Conservation (phyloP, 2,888 invertebrate genomes). For the Acronicta leporina region DNA sequence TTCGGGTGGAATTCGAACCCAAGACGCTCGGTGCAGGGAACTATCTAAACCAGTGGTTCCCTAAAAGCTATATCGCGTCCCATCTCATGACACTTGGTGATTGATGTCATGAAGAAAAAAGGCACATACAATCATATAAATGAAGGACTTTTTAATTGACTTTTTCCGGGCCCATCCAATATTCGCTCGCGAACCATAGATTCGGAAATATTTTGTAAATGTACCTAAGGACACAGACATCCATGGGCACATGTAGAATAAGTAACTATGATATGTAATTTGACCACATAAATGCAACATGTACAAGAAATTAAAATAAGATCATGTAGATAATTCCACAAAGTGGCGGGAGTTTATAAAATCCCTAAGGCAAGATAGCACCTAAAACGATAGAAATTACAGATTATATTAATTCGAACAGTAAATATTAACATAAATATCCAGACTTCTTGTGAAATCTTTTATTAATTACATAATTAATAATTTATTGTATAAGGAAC, state of each 20-base stretch:
- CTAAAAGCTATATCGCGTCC: too few relatives aligned
- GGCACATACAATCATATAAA: too few relatives aligned
- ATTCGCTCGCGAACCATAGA: too few relatives aligned
- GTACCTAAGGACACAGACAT: neutral
- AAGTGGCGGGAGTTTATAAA: neutral
- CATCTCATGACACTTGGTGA: too few relatives aligned
- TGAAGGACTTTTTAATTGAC: too few relatives aligned
- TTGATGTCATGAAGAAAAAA: too few relatives aligned
- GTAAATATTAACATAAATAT: slow-evolving; percentile 17
- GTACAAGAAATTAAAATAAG: slow-evolving; percentile 7
- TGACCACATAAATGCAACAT: slow-evolving; percentile 30
- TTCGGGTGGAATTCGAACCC: too few relatives aligned
- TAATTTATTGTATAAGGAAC: slow-evolving; percentile 7
- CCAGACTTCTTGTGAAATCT: slow-evolving; percentile 15
- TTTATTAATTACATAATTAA: too few relatives aligned
- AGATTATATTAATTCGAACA: slow-evolving; percentile 8
- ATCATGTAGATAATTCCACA: slow-evolving; percentile 1
- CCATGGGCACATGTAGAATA: too few relatives aligned
- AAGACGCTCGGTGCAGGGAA: too few relatives aligned
- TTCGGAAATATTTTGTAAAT: neutral
- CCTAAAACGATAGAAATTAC: slow-evolving; percentile 7
- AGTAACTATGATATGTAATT: slow-evolving; percentile 15
- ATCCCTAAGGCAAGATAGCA: slow-evolving; percentile 27
- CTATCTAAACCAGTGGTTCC: too few relatives aligned
- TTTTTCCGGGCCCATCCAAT: too few relatives aligned